A percentile compares a stretch with the other conserved stretches of the same genome.
These are phyloP conservation scores for Myrmophylax atrothorax DNA, from an alignment of 2,113 vertebrate species.

Conservation along the genomic window DNA sequence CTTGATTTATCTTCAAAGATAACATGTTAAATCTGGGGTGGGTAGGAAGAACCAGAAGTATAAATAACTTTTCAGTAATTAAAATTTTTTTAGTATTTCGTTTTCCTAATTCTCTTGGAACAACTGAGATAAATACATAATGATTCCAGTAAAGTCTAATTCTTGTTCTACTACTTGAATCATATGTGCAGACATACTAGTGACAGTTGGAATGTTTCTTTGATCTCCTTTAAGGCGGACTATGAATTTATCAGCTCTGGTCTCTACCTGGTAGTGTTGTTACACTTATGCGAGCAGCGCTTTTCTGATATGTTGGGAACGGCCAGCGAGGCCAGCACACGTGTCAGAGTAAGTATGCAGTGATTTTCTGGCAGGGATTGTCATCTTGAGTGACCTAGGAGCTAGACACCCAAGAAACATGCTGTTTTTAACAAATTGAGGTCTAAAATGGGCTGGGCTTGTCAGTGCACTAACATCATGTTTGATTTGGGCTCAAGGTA, in stretches of 20 bases:
- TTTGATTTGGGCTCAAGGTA: neutral
- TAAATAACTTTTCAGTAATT: neutral
- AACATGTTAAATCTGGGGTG: neutral
- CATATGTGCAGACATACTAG: neutral
- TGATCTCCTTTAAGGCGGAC: slow-evolving; percentile 82
- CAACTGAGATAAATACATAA: neutral
- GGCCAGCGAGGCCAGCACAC: slow-evolving; percentile 85
- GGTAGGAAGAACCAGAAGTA: neutral
- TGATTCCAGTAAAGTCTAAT: neutral
- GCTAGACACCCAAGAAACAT: neutral
- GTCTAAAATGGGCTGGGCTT: neutral
- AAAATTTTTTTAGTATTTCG: neutral
- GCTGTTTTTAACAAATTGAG: neutral
- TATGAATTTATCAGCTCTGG: slow-evolving; percentile 98
- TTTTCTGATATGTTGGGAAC: slow-evolving; percentile 96
- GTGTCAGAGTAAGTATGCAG: slow-evolving; percentile 85
- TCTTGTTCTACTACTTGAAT: neutral
- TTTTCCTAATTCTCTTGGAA: neutral
- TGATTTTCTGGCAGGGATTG: neutral
- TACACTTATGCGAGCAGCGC: slow-evolving; percentile 95
- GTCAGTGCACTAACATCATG: neutral
- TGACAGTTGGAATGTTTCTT: slow-evolving; percentile 31
- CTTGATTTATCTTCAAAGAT: neutral
- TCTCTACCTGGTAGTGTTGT: slow-evolving; percentile 94
- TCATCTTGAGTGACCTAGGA: neutral